Conservation (phyloP, 2,113 vertebrate species). For the Himantopus leucocephalus region DNA sequence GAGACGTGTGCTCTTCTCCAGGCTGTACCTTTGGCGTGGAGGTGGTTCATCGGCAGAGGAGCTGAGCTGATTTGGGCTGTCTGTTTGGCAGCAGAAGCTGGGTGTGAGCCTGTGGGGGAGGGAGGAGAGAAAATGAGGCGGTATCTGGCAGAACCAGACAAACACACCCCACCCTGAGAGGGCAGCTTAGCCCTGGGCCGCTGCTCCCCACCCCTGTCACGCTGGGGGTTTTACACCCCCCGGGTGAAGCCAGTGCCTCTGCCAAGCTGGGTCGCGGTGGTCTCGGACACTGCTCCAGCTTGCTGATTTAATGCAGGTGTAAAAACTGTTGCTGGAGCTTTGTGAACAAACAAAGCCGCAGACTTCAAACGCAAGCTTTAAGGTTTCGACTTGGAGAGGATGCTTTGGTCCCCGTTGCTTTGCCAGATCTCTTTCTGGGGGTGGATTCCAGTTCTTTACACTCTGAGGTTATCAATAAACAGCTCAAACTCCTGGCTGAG, state of each 20-base stretch:
- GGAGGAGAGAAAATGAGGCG: not conserved
- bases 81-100: not conserved
- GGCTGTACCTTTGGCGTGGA: not conserved
- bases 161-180: not conserved
- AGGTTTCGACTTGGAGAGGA: not conserved
- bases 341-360: rapidly evolving
- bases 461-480: not conserved
- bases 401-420: not conserved
- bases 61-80: not conserved
- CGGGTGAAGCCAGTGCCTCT: not conserved
- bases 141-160: not conserved
- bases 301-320: not conserved
- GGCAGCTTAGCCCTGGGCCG: not conserved
- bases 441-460: not conserved
- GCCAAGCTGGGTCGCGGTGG: no score
- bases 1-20: rapidly evolving
- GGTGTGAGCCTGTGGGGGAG: not conserved
- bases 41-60: not conserved
- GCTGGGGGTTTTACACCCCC: not conserved
- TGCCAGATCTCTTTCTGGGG: not conserved
- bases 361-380: rapidly evolving
- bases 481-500: not conserved
- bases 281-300: rapidly evolving
- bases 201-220: not conserved
- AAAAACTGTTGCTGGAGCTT: not conserved